phyloP scores from a whole-genome alignment of 2,113 vertebrate species.

The Sterna hirundo region DNA sequence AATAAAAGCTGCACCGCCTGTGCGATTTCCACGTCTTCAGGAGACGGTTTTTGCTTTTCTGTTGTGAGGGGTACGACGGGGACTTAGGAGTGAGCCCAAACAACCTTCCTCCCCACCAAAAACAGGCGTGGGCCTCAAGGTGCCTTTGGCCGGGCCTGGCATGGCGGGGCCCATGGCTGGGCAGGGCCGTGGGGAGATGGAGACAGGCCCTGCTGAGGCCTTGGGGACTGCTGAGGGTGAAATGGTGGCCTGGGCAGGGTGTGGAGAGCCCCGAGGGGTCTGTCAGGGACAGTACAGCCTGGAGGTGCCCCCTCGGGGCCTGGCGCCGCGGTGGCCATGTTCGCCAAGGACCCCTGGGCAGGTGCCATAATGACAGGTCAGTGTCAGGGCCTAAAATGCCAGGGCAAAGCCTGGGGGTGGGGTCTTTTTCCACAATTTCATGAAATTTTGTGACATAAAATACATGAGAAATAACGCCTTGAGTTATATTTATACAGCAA shows the following conservation, averaged over 20 bases:
- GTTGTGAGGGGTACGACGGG: neutral
- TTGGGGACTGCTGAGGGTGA: neutral
- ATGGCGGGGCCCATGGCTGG: neutral
- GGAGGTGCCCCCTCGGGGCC: neutral
- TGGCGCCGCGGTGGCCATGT: neutral
- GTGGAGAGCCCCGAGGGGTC: too few species aligned
- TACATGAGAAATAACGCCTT: neutral
- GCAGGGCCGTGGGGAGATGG: neutral
- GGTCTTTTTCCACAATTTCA: neutral
- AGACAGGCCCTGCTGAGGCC: accelerated
- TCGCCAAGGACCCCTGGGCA: neutral
- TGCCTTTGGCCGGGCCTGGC: neutral
- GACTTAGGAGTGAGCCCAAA: neutral
- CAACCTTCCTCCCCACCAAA: neutral
- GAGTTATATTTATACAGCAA: neutral
- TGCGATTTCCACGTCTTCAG: neutral
- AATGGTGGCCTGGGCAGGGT: neutral
- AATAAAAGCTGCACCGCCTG: neutral
- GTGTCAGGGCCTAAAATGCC: neutral
- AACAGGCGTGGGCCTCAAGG: accelerated
- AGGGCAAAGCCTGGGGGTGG: neutral
- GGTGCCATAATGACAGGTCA: accelerated
- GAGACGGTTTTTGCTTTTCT: neutral
- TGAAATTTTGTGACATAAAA: neutral
- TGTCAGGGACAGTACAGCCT: too few species aligned